Conservation (phyloP, 2,113 vertebrate species). For the Salvelinus alpinus region DNA sequence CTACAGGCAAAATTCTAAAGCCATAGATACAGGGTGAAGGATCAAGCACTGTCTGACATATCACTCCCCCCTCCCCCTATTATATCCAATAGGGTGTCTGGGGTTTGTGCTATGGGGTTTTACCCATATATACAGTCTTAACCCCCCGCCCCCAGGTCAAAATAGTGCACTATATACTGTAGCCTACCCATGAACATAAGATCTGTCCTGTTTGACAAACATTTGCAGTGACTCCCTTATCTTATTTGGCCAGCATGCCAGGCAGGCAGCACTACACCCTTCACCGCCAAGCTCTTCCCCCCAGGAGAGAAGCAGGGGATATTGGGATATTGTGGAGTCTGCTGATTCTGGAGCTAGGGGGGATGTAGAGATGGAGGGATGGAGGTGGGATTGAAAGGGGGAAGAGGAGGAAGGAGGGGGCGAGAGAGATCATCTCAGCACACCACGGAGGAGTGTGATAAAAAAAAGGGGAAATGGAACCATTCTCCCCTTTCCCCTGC, state of each 20-base stretch:
- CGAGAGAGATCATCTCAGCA: not conserved
- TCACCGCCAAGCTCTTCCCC: not conserved
- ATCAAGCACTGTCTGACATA: not conserved
- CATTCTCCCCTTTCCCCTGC: not conserved
- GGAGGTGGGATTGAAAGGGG: not conserved
- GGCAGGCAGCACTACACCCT: slow-evolving; percentile 4
- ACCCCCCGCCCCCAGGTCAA: not conserved
- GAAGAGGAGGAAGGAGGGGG: not conserved
- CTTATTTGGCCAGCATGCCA: slow-evolving; percentile 24
- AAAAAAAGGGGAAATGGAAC: not conserved
- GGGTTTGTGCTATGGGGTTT: not conserved
- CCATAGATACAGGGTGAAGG: not conserved
- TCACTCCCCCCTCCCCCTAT: no score
- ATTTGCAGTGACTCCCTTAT: slow-evolving; percentile 30
- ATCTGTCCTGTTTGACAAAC: slow-evolving; percentile 23
- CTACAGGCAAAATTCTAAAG: not conserved
- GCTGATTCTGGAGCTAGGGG: not conserved
- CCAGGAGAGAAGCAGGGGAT: slow-evolving; percentile 2
- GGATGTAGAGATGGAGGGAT: not conserved
- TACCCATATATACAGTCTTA: not conserved
- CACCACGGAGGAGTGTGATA: not conserved
- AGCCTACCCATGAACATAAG: slow-evolving; percentile 29
- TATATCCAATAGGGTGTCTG: not conserved
- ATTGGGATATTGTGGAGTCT: slow-evolving; percentile 7
- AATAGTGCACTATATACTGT: slow-evolving; percentile 11